Percentiles rank a stretch among this genome's conserved stretches.
These are phyloP conservation scores for Drosophila triauraria DNA, from an alignment of 1,140 invertebrate genomes.

Conservation along the genomic window DNA sequence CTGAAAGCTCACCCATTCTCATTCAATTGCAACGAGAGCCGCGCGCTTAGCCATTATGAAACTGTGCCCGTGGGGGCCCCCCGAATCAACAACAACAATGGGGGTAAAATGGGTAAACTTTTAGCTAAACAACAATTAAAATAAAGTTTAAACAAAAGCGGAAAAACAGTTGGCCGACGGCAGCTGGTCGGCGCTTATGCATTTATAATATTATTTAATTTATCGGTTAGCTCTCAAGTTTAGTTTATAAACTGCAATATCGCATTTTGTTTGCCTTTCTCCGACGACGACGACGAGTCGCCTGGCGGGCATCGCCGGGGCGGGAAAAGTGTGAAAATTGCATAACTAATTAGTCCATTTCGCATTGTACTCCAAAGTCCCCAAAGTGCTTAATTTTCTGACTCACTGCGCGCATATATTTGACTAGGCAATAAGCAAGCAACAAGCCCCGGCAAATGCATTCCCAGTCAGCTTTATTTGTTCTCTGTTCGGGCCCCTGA, in stretches of 20 bases:
- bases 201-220: slow-evolving; percentile 45
- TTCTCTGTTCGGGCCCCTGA: not conserved
- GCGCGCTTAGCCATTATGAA: slow-evolving; percentile 27
- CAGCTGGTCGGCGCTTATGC: slow-evolving; percentile 28
- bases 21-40: slow-evolving; percentile 28
- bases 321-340: slow-evolving; percentile 43
- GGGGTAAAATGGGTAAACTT: slow-evolving; percentile 35
- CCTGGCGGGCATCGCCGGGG: not conserved
- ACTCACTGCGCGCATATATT: slow-evolving; percentile 40
- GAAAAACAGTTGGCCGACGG: slow-evolving; percentile 23
- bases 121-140: slow-evolving; percentile 42
- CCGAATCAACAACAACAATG: slow-evolving; percentile 39
- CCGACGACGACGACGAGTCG: not conserved
- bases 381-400: slow-evolving; percentile 11
- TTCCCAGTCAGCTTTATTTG: slow-evolving; percentile 14
- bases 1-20: slow-evolving; percentile 1
- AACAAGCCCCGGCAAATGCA: slow-evolving; percentile 24
- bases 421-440: slow-evolving; percentile 8
- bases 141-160: slow-evolving; percentile 38
- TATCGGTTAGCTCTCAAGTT: slow-evolving; percentile 17
- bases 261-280: slow-evolving; percentile 12
- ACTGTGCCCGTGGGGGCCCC: not conserved
- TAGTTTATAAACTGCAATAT: slow-evolving; percentile 23
- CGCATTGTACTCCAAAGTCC: slow-evolving; percentile 24
- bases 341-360: slow-evolving; percentile 41